Percentiles rank a stretch among this genome's conserved stretches.
These are phyloP conservation scores for Mesorhabditis sp. DNA, from an alignment of 2,888 invertebrate species.

Conservation along the genomic window DNA sequence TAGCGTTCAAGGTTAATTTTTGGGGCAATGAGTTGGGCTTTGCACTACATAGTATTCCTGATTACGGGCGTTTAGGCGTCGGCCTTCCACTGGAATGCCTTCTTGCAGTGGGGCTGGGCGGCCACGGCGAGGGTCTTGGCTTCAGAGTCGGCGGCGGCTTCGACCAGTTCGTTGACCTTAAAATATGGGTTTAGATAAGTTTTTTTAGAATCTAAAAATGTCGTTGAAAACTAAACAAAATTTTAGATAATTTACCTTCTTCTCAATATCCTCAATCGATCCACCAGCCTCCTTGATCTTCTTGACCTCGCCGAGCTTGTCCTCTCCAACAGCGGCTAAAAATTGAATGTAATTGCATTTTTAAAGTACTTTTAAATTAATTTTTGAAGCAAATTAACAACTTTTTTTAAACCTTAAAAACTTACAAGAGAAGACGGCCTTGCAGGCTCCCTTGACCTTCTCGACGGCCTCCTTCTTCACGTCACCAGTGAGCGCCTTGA, in stretches of 20 bases:
- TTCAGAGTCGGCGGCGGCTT: neutral
- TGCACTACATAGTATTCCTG: too few relatives aligned
- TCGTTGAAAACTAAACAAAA: neutral
- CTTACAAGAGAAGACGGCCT: neutral
- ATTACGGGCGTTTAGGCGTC: too few relatives aligned
- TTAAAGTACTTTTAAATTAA: neutral
- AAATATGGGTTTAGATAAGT: neutral
- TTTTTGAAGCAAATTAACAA: neutral
- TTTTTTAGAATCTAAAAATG: neutral
- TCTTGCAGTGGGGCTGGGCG: neutral
- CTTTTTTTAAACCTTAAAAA: neutral
- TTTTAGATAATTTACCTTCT: neutral
- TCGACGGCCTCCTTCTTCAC: slow-evolving; percentile 1
- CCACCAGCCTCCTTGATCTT: slow-evolving; percentile 2
- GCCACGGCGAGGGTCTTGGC: neutral
- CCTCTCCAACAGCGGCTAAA: slow-evolving; percentile 5
- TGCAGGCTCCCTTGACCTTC: slow-evolving; percentile 2
- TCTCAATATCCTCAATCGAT: neutral
- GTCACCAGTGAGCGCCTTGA: neutral
- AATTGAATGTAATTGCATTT: neutral
- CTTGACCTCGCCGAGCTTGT: neutral
- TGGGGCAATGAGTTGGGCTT: too few relatives aligned
- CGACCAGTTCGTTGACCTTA: neutral
- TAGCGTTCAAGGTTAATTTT: too few relatives aligned
- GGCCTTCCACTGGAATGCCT: neutral